Conservation (phyloP, 2,113 vertebrate species). For the Oryzias javanicus region DNA sequence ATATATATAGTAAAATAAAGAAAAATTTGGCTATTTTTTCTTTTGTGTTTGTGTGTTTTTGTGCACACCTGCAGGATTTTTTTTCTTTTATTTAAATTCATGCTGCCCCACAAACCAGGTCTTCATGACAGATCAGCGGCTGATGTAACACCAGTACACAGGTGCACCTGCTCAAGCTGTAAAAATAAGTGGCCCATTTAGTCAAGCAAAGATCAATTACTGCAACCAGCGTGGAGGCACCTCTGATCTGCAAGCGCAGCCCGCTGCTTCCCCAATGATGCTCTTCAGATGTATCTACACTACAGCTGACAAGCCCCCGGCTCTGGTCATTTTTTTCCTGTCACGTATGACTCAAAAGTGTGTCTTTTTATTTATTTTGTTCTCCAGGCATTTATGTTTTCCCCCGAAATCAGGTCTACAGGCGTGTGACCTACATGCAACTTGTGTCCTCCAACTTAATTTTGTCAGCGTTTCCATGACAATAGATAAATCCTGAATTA, state of each 20-base stretch:
- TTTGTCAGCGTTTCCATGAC: slow-evolving; percentile 51
- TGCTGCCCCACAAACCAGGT: slow-evolving; percentile 53
- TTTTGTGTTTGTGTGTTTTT: not conserved
- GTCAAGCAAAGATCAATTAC: slow-evolving; percentile 67
- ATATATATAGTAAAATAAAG: too few relatives aligned
- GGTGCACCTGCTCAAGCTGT: slow-evolving; percentile 64
- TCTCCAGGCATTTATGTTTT: not conserved
- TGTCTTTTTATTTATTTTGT: not conserved
- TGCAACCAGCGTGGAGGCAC: slow-evolving; percentile 18
- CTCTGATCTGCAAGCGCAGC: slow-evolving; percentile 6
- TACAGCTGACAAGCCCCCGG: slow-evolving; percentile 7
- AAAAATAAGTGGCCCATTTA: slow-evolving; percentile 74
- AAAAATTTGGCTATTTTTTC: too few relatives aligned
- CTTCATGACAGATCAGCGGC: slow-evolving; percentile 60
- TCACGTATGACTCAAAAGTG: not conserved
- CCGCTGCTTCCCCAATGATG: slow-evolving; percentile 15
- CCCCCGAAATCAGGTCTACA: slow-evolving; percentile 20
- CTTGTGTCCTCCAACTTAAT: slow-evolving; percentile 22
- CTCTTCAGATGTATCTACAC: slow-evolving; percentile 12
- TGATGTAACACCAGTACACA: slow-evolving; percentile 44
- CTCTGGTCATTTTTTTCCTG: not conserved
- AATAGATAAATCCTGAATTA: slow-evolving; percentile 26
- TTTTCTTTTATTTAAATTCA: slow-evolving; percentile 18
- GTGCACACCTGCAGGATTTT: slow-evolving; percentile 35
- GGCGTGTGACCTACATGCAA: slow-evolving; percentile 42